phyloP scores from a whole-genome alignment of 2,113 vertebrate species.

The Xiphophorus hellerii region DNA sequence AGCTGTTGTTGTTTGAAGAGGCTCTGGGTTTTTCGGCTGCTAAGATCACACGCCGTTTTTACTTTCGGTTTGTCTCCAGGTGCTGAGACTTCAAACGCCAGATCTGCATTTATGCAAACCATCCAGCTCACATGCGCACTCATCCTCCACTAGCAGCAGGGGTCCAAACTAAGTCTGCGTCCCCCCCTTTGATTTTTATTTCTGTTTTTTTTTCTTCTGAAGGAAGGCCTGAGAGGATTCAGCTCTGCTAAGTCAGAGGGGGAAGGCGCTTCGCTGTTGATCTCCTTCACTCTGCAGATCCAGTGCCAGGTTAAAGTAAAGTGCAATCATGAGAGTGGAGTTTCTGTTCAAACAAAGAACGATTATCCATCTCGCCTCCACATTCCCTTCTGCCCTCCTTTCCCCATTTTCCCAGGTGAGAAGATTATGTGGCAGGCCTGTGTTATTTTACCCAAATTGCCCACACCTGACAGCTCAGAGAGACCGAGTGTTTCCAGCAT shows the following conservation, averaged over 20 bases:
- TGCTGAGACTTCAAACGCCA: constrained; percentile 12
- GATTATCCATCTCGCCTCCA: constrained; percentile 56
- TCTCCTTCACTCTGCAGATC: constrained; percentile 26
- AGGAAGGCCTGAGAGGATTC: constrained; percentile 85
- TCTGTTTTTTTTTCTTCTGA: constrained; percentile 71
- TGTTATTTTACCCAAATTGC: constrained; percentile 70
- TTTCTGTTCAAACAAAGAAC: constrained; percentile 53
- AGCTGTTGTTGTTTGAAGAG: constrained; percentile 8
- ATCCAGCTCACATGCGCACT: constrained; percentile 38
- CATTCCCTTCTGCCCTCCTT: constrained; percentile 29
- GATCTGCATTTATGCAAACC: constrained; percentile 50
- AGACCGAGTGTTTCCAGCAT: background rate
- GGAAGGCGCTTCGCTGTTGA: constrained; percentile 55
- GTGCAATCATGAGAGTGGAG: constrained; percentile 41
- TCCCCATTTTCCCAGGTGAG: constrained; percentile 60
- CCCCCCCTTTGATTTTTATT: constrained; percentile 87
- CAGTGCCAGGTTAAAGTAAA: constrained; percentile 6
- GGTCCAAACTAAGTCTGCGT: constrained; percentile 92
- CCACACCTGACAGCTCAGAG: constrained; percentile 53
- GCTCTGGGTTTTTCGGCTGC: background rate
- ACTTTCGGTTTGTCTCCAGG: background rate
- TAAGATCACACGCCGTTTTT: background rate
- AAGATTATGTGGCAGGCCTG: constrained; percentile 59
- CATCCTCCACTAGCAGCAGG: constrained; percentile 82
- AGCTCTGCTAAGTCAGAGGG: constrained; percentile 86